phyloP scores from a whole-genome alignment of 1,140 invertebrate species.

The Panagrolaimus sp. region DNA sequence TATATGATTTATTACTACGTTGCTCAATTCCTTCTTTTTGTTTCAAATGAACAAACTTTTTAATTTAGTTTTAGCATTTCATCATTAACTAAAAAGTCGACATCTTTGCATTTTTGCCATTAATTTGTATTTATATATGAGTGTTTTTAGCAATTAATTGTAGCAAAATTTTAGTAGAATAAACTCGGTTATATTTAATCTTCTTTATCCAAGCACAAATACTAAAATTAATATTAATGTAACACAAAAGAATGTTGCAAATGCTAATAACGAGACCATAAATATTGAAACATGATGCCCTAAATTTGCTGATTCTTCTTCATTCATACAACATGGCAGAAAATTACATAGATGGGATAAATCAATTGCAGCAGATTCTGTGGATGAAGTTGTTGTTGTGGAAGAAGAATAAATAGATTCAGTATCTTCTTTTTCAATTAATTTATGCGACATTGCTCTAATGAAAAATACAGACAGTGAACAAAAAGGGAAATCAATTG shows the following conservation, averaged over 20 bases:
- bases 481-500: too few relatives aligned
- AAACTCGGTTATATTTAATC: too few relatives aligned
- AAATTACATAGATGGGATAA: slow-evolving; percentile 14
- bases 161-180: too few relatives aligned
- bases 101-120: too few relatives aligned
- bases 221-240: slow-evolving; percentile 37
- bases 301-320: slow-evolving; percentile 31
- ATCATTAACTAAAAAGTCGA: too few relatives aligned
- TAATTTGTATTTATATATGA: too few relatives aligned
- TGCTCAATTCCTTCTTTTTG: slow-evolving; percentile 4
- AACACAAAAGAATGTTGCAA: slow-evolving; percentile 41
- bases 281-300: slow-evolving; percentile 40
- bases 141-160: too few relatives aligned
- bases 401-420: too few relatives aligned
- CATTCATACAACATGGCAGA: slow-evolving; percentile 34
- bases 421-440: too few relatives aligned
- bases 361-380: neutral
- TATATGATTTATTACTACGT: slow-evolving; percentile 11
- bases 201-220: slow-evolving; percentile 29
- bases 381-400: too few relatives aligned
- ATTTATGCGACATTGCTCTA: too few relatives aligned
- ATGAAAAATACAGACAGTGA: too few relatives aligned
- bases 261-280: slow-evolving; percentile 37
- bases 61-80: neutral
- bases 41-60: slow-evolving; percentile 8